Evolutionary conservation across 2,888 invertebrate species (phyloP).

Genomic region (Harpalus rufipes): DNA sequence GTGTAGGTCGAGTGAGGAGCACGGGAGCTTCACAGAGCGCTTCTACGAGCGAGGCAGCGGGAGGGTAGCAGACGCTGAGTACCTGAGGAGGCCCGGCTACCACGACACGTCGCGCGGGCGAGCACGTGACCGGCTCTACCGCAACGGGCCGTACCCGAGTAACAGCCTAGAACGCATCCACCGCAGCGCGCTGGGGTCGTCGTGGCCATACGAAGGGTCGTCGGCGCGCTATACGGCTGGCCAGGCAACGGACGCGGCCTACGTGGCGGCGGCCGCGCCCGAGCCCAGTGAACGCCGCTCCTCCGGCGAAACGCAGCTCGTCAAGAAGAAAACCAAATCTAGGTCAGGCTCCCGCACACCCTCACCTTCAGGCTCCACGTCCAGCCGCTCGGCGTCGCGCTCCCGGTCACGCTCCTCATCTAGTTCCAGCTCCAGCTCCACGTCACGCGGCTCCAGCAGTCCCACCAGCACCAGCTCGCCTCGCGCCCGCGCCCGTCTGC

Average conservation of each 20-base stretch:
- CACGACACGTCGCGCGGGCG: constrained; percentile 76
- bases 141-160: constrained; percentile 77
- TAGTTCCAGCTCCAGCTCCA: constrained; percentile 82
- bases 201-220: constrained; percentile 69
- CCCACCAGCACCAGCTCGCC: constrained; percentile 81
- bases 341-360: constrained; percentile 79
- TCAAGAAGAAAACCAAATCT: constrained; percentile 76
- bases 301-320: constrained; percentile 70
- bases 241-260: constrained; percentile 71
- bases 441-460: constrained; percentile 81
- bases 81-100: constrained; percentile 76
- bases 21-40: constrained; percentile 78
- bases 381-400: constrained; percentile 80
- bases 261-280: constrained; percentile 75
- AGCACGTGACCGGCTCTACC: constrained; percentile 76
- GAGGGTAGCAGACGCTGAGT: constrained; percentile 69
- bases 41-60: constrained; percentile 78
- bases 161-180: constrained; percentile 73
- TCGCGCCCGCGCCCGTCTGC: constrained; percentile 78
- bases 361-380: constrained; percentile 79
- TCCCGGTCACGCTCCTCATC: constrained; percentile 79
- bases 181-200: constrained; percentile 70
- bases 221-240: constrained; percentile 71
- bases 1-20: constrained; percentile 79
- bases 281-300: constrained; percentile 71